Evolutionary conservation across 2,888 invertebrate species (phyloP).

Genomic region (Laspeyria flexula): DNA sequence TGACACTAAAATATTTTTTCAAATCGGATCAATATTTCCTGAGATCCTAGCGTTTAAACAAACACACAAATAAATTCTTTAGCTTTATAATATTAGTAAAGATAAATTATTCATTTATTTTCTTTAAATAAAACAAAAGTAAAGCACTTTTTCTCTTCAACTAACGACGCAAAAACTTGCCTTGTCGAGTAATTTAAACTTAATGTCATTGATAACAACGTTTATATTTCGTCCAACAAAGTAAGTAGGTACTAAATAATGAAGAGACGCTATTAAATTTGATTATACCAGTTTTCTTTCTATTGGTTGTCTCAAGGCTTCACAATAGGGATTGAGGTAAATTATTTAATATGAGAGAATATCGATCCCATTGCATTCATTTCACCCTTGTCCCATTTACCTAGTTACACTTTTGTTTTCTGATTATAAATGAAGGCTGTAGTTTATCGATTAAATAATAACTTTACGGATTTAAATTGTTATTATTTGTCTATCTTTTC

Average conservation of each 20-base stretch:
- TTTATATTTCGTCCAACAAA: too few relatives aligned
- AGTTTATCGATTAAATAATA: constrained; percentile 5
- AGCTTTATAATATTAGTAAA: too few relatives aligned
- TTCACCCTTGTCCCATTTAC: constrained; percentile 56
- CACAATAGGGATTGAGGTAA: constrained; percentile 6
- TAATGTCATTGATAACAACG: too few relatives aligned
- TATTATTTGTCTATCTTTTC: not conserved
- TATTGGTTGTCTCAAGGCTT: not conserved
- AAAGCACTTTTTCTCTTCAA: too few relatives aligned
- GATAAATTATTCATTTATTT: too few relatives aligned
- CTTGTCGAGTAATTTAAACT: too few relatives aligned
- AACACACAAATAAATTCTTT: too few relatives aligned
- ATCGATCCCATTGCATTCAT: constrained; percentile 33
- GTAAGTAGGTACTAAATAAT: not conserved
- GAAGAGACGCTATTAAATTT: not conserved
- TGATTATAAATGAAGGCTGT: constrained; percentile 17
- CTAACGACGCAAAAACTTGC: too few relatives aligned
- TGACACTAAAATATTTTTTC: too few relatives aligned
- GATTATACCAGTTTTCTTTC: not conserved
- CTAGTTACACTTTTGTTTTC: constrained; percentile 28
- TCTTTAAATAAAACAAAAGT: too few relatives aligned
- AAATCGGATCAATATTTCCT: too few relatives aligned
- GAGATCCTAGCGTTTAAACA: too few relatives aligned
- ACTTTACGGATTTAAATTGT: not conserved
- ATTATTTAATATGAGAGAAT: constrained; percentile 14